These are phyloP conservation scores for Ganaspis sp. DNA, from an alignment of 1,140 invertebrate species.

Conservation along the genomic window DNA sequence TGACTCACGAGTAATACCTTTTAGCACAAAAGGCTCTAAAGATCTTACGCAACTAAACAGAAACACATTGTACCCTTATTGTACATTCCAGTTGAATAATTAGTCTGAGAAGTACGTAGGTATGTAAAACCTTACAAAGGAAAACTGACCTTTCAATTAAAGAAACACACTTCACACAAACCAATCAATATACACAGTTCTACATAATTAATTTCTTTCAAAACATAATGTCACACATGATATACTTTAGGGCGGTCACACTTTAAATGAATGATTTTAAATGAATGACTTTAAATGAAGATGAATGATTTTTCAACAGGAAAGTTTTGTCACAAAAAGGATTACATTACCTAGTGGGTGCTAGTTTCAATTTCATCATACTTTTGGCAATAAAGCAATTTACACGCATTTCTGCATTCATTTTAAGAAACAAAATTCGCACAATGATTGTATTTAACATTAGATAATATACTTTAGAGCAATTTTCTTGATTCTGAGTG, in stretches of 20 bases:
- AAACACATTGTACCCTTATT: background rate
- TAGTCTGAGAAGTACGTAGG: background rate
- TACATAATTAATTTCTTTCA: background rate
- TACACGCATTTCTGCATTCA: too few relatives aligned
- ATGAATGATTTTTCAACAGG: too few relatives aligned
- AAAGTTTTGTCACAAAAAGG: too few relatives aligned
- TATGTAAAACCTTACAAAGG: background rate
- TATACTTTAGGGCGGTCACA: too few relatives aligned
- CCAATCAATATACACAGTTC: background rate
- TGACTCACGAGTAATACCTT: slow-evolving; percentile 8
- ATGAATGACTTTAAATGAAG: too few relatives aligned
- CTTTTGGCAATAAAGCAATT: too few relatives aligned
- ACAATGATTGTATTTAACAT: background rate
- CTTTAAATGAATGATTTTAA: too few relatives aligned
- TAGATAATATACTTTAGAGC: background rate
- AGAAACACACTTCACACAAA: background rate
- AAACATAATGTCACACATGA: too few relatives aligned
- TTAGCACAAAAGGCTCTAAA: background rate
- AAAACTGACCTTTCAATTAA: background rate
- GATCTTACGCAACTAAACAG: background rate
- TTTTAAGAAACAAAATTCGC: too few relatives aligned
- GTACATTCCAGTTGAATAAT: slow-evolving; percentile 2
- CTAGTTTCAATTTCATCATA: too few relatives aligned
- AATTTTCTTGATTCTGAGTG: background rate
- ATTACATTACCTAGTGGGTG: too few relatives aligned